These are phyloP conservation scores for Heliconius nattereri DNA, from an alignment of 1,140 invertebrate genomes.

Conservation along the genomic window DNA sequence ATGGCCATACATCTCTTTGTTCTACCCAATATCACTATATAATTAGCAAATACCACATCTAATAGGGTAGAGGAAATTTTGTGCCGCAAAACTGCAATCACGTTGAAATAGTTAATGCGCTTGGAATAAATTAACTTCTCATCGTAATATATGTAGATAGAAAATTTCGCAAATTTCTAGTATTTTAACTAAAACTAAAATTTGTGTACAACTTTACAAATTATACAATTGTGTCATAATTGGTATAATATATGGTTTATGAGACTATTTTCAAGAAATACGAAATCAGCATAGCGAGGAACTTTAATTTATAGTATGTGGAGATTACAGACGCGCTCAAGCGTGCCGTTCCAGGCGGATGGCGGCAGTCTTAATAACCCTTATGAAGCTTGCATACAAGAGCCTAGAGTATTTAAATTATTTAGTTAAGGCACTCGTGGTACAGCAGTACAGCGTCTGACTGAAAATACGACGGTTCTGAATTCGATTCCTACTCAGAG, in stretches of 20 bases:
- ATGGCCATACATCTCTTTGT: neutral
- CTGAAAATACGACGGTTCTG: neutral
- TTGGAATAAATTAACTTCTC: neutral
- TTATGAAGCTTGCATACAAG: neutral
- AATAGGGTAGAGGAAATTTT: slow-evolving; percentile 9
- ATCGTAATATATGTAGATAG: too few species aligned
- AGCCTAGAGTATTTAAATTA: neutral
- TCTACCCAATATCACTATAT: slow-evolving; percentile 6
- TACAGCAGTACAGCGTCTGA: neutral
- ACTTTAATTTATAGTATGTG: neutral
- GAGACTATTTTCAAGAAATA: neutral
- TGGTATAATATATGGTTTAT: neutral
- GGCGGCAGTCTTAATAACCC: neutral
- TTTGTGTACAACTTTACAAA: too few species aligned
- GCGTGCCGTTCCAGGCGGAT: slow-evolving; percentile 7
- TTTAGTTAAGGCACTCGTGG: neutral
- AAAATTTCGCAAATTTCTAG: too few species aligned
- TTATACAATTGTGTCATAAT: too few species aligned
- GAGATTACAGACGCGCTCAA: slow-evolving; percentile 8
- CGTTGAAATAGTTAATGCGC: slow-evolving; percentile 11
- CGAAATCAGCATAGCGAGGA: neutral
- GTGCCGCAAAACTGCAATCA: slow-evolving; percentile 7
- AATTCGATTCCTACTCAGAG: neutral
- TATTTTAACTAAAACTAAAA: too few species aligned
- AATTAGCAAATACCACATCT: slow-evolving; percentile 13